Evolutionary conservation across 2,113 vertebrate genomes (phyloP), one percentile per base, ranked within the genome.

Genomic region (Potamarius usumacintae): DNA sequence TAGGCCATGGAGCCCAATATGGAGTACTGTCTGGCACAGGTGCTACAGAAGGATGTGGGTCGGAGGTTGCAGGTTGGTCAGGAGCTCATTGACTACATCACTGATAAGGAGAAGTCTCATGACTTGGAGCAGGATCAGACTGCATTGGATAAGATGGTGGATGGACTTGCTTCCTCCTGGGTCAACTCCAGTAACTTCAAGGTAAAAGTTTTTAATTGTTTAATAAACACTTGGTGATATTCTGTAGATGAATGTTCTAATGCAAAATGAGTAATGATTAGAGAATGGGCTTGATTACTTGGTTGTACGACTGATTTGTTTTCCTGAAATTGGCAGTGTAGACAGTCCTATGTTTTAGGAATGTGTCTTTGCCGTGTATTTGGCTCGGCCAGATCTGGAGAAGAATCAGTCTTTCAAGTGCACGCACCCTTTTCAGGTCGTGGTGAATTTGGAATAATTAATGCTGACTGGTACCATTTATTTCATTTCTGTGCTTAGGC

Each of bases 111-210:
- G 90, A 99, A 98, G 92, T 99, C 97, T 88, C 91, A 95, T 15
- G 98, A 99, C 93, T 95, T 99, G 85, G 98, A 99, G 89, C 97
- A 99, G 69, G 98, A 99, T 92, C 98, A 99, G 95, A 97, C 97
- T 5, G 95, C 96, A 84, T 95, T 99, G 93, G 98, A 99, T 95
- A 98, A 97, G 93, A 97, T 99, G 96, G 97, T 99, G 71, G 98
- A 99, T 82, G 97, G 96, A 89, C 96, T 99, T 20, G 97, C 97
- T 91, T 97, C 96, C 89, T 97, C 97, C 86, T 99, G 98, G 98
- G 98, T 99, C 87, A 99, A 99, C 95, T 99, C 96, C 90, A 99
- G 97, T 95, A 97, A 99, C 96, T 99, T 99, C 52, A 99, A 99
- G 97, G 98, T 99, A 95, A 96, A 93, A 22, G 5, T 15, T 25